A percentile compares a stretch with the other conserved stretches of the same genome.
phyloP scores from a whole-genome alignment of 1,140 invertebrate genomes.

The Diabrotica undecimpunctata region DNA sequence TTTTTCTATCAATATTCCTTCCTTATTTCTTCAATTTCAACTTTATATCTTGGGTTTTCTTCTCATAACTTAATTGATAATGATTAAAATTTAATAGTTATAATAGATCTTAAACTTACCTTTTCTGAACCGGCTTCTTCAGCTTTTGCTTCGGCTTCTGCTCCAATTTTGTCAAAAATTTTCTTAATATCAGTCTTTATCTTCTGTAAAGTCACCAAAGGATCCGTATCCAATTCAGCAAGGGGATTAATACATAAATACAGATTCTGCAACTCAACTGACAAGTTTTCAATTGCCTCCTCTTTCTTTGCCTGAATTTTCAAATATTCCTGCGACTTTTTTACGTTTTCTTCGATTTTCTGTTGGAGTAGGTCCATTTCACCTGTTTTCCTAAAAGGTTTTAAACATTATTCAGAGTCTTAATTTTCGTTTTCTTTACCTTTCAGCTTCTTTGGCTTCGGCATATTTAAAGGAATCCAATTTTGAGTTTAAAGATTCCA shows the following conservation, averaged over 20 bases:
- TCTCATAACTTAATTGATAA: too few relatives aligned
- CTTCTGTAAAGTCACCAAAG: conserved; percentile 13
- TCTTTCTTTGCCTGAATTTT: conserved; percentile 25
- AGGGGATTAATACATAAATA: conserved; percentile 29
- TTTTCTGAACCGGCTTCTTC: background rate
- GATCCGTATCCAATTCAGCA: conserved; percentile 21
- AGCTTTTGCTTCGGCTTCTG: background rate
- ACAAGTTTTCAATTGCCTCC: conserved; percentile 17
- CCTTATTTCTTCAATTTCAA: too few relatives aligned
- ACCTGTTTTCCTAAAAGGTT: conserved; percentile 26
- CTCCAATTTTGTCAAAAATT: conserved; percentile 17
- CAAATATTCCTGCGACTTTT: conserved; percentile 14
- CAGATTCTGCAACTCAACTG: conserved; percentile 25
- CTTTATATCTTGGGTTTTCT: too few relatives aligned
- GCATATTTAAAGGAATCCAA: conserved; percentile 74
- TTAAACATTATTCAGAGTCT: background rate
- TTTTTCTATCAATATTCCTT: too few relatives aligned
- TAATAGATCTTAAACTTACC: background rate
- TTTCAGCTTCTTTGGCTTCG: conserved; percentile 72
- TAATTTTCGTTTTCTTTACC: conserved; percentile 50
- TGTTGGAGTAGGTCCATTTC: conserved; percentile 32
- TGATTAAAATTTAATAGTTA: too few relatives aligned
- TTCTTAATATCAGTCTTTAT: conserved; percentile 23
- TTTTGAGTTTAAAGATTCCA: conserved; percentile 63
- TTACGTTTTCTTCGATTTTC: conserved; percentile 24